A percentile compares a stretch with the other conserved stretches of the same genome.
phyloP scores from a whole-genome alignment of 2,113 vertebrate species.

The Vidua chalybeata region DNA sequence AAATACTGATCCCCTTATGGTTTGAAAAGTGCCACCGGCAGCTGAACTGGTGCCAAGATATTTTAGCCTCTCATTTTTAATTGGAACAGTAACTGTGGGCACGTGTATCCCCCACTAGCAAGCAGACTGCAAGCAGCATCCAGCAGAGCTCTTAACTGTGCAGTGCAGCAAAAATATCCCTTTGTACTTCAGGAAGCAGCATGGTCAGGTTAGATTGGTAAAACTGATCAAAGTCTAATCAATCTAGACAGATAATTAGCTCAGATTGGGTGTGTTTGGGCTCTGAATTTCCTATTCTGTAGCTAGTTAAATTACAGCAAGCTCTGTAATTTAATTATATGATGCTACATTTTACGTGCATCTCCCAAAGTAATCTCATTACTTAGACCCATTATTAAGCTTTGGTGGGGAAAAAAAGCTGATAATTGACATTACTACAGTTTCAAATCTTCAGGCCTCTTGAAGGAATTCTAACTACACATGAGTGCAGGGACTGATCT shows the following conservation, averaged over 20 bases:
- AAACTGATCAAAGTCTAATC: neutral
- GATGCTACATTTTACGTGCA: neutral
- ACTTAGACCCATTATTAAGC: neutral
- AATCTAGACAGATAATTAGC: neutral
- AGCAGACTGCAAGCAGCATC: neutral
- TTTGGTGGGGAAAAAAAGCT: neutral
- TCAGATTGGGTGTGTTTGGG: neutral
- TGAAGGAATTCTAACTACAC: neutral
- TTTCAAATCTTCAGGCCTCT: neutral
- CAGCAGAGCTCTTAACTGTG: neutral
- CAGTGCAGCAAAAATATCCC: neutral
- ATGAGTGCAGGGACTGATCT: neutral
- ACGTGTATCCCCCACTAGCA: neutral
- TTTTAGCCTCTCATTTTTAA: neutral
- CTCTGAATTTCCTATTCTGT: neutral
- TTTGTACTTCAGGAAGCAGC: neutral
- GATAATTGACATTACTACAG: neutral
- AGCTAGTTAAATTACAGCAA: neutral
- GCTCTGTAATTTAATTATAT: neutral
- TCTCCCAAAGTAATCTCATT: neutral
- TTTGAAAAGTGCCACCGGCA: neutral
- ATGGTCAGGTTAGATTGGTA: neutral
- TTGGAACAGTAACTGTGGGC: neutral
- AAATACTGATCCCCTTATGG: neutral
- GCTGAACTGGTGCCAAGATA: neutral